Conservation (phyloP, 2,113 vertebrate species). For the Tupaia tana region DNA sequence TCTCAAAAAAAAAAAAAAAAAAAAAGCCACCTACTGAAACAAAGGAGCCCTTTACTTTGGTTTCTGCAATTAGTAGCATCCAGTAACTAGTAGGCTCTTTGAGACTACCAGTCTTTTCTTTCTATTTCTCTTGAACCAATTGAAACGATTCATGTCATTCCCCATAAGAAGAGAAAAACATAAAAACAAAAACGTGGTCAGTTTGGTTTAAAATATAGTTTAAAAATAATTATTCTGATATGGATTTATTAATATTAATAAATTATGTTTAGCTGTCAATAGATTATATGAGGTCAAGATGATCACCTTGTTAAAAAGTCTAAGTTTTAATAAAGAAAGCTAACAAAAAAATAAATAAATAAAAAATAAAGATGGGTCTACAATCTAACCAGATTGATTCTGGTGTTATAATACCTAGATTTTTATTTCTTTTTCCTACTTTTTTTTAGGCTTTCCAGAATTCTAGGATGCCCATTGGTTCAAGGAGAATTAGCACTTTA, state of each 20-base stretch:
- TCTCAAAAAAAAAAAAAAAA: too few species aligned
- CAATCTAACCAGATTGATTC: background rate
- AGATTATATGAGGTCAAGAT: background rate
- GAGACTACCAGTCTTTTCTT: background rate
- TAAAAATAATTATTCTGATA: conserved; percentile 35
- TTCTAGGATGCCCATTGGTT: background rate
- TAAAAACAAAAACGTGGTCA: background rate
- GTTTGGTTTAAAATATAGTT: conserved; percentile 38
- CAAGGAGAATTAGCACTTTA: background rate
- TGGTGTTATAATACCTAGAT: background rate
- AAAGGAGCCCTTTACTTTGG: background rate
- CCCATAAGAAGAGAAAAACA: background rate
- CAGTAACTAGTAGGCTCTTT: conserved; percentile 21
- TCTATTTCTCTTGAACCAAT: background rate
- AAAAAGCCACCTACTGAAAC: background rate
- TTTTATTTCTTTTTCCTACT: conserved; percentile 13
- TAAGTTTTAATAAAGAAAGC: conserved; percentile 1
- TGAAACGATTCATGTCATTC: background rate
- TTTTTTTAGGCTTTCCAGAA: background rate
- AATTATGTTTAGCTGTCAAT: background rate
- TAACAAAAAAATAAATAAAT: conserved; percentile 24
- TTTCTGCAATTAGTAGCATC: background rate
- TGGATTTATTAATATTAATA: background rate
- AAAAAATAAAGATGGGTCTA: background rate
- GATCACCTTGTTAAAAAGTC: background rate